Evolutionary conservation across 1,140 invertebrate species (phyloP).

Genomic region (Microplitis demolitor): DNA sequence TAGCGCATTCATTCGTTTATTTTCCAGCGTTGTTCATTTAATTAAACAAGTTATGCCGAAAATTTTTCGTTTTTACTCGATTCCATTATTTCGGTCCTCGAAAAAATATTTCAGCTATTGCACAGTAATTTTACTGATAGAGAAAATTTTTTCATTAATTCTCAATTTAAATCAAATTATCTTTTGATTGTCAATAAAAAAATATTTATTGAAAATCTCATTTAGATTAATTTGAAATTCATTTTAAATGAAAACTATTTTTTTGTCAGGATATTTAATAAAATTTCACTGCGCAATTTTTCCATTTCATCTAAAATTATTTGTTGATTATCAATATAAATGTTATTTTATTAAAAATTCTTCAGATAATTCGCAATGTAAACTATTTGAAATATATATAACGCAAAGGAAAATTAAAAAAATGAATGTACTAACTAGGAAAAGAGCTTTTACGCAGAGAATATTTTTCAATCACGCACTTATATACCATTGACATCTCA

Average conservation of each 20-base stretch:
- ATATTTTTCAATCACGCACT: conserved; percentile 12
- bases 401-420: background rate
- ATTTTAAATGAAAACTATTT: background rate
- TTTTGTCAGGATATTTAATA: background rate
- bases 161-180: too few relatives aligned
- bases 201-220: too few relatives aligned
- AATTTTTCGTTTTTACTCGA: background rate
- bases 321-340: too few relatives aligned
- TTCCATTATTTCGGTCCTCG: background rate
- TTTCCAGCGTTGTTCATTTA: too few relatives aligned
- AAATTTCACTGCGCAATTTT: background rate
- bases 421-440: background rate
- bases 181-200: too few relatives aligned
- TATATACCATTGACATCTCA: conserved; percentile 8
- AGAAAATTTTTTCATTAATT: too few relatives aligned
- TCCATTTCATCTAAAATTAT: too few relatives aligned
- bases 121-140: too few relatives aligned
- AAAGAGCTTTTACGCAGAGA: background rate
- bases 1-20: too few relatives aligned
- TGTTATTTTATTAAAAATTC: too few relatives aligned
- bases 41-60: background rate
- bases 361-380: too few relatives aligned
- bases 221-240: background rate
- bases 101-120: too few relatives aligned
- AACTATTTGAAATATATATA: background rate